A percentile compares a stretch with the other conserved stretches of the same genome.
Evolutionary conservation across 1,140 invertebrate species (phyloP).

Genomic region (Leptopilina clavipes): DNA sequence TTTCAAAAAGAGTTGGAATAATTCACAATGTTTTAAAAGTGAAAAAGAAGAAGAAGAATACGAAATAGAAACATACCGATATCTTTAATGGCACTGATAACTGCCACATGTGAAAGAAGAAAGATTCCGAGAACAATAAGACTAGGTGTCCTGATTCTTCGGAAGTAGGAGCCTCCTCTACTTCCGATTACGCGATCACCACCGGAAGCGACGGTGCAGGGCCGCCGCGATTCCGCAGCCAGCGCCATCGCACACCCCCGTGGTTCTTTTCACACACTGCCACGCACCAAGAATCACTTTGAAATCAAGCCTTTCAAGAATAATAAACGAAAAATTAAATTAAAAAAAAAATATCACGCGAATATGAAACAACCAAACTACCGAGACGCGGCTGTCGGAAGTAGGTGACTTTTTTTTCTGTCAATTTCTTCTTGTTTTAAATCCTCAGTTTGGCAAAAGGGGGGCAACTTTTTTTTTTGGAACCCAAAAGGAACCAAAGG

Average conservation of each 20-base stretch:
- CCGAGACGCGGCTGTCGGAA: slow-evolving; percentile 33
- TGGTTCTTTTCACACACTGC: slow-evolving; percentile 51
- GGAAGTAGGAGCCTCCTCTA: slow-evolving; percentile 39
- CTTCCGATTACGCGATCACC: slow-evolving; percentile 51
- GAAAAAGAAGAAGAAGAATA: not conserved
- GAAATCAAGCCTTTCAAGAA: not conserved
- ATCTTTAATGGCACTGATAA: slow-evolving; percentile 49
- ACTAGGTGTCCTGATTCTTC: slow-evolving; percentile 21
- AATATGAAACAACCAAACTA: slow-evolving; percentile 33
- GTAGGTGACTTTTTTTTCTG: slow-evolving; percentile 33
- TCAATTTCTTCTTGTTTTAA: slow-evolving; percentile 33
- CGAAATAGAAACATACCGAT: slow-evolving; percentile 51
- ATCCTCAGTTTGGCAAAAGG: slow-evolving; percentile 1
- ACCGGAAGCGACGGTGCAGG: slow-evolving; percentile 61
- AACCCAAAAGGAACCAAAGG: slow-evolving; percentile 38
- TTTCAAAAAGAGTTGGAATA: not conserved
- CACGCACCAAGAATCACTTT: slow-evolving; percentile 45
- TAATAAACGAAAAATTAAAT: slow-evolving; percentile 22
- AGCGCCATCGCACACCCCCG: slow-evolving; percentile 65
- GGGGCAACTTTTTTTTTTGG: not conserved
- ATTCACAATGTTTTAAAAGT: not conserved
- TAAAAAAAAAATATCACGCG: not conserved
- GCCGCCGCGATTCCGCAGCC: slow-evolving; percentile 62
- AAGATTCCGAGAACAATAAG: slow-evolving; percentile 21
- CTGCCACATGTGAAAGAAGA: slow-evolving; percentile 43